Evolutionary conservation across 2,888 invertebrate species (phyloP), one percentile per base, ranked within the genome.

Genomic region (Hydropsyche betteni): DNA sequence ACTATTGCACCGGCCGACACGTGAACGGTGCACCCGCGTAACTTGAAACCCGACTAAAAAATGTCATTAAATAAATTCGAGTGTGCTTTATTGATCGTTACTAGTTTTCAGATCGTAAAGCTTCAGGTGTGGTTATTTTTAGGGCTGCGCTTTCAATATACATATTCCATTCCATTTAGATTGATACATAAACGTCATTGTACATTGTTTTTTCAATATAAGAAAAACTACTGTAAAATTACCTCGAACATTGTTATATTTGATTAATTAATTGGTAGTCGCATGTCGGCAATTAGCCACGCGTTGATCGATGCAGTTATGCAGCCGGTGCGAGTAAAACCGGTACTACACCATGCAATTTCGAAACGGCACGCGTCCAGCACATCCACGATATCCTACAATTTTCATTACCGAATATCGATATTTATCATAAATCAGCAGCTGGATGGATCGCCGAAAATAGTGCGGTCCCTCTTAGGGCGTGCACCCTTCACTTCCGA

Each of bases 401-500:
- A 53, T 53, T 12, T 53, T 16, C 53, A 53, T n/a, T n/a, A 16
- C 53, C n/a, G 24, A 24, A 24, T 24, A 24, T 24, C 24, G 24
- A 24, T 24, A 24, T 24, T 24, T 24, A 24, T 24, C 24, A 24
- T 1, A 24, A 24, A 24, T n/a, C n/a, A 8, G 53, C 53, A 16
- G n/a, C 14, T 53, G 53, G 53, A 53, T 58, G 7, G 10, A 6
- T 5, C 12, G 53, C 14, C 14, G 53, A 14, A 53, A 53, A 53
- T 14, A 14, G 12, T 53, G 53, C 12, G 53, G 24, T 24, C 14
- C n/a, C 53, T 36, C 38, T 33, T n/a, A 53, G 70, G 70, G 70
- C 53, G 70, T 70, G 77, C 75, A 75, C 77, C 77, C 77, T 76
- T 77, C 77, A 75, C 73, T 75, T 77, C 77, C 72, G 70, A 38